phyloP scores from a whole-genome alignment of 2,797 vertebrate species.

The Lindbergichthys nudifrons region DNA sequence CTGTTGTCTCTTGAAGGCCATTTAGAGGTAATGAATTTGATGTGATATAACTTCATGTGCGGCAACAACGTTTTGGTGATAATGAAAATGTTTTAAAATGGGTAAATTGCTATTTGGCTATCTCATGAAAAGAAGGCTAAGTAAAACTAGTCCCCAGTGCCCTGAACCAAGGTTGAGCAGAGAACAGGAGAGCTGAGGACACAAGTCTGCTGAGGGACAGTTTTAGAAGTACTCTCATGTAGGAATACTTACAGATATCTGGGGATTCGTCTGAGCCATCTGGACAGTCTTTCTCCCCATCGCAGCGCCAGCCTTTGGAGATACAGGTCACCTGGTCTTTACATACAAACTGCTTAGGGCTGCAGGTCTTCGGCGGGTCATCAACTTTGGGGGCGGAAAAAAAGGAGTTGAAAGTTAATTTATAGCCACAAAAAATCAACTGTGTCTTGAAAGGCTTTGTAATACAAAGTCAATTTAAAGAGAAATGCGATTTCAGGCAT shows the following conservation, averaged over 20 bases:
- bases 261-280: conserved; percentile 96
- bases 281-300: conserved; percentile 97
- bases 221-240: conserved; percentile 32
- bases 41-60: conserved; percentile 11
- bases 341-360: conserved; percentile 97
- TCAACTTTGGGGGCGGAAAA: conserved; percentile 82
- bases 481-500: conserved; percentile 2
- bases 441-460: not conserved
- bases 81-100: not conserved
- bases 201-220: conserved; percentile 21
- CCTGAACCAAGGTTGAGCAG: conserved; percentile 13
- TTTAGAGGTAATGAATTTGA: conserved; percentile 24
- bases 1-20: conserved; percentile 38
- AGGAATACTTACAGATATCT: conserved; percentile 93
- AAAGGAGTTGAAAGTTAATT: conserved; percentile 34
- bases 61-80: not conserved
- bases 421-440: conserved; percentile 36
- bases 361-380: conserved; percentile 90
- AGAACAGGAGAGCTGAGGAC: conserved; percentile 11
- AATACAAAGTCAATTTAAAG: conserved; percentile 7
- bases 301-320: conserved; percentile 98
- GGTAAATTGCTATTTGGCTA: conserved; percentile 12
- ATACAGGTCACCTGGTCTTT: conserved; percentile 97
- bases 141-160: conserved; percentile 14
- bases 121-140: not conserved